phyloP scores from a whole-genome alignment of 1,140 invertebrate species.

The Ips nitidus region DNA sequence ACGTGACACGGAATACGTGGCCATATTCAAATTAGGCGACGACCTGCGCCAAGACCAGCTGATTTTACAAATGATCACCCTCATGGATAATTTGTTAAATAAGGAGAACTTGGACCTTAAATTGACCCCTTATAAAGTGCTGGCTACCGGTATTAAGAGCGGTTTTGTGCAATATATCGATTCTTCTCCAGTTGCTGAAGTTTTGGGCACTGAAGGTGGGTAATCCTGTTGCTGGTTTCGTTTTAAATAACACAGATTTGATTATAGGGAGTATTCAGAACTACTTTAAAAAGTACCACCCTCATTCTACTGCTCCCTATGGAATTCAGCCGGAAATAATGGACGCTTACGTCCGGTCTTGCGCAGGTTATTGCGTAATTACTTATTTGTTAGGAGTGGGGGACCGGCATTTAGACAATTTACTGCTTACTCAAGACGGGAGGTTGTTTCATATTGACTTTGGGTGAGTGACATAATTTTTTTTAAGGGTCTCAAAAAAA shows the following conservation, averaged over 20 bases:
- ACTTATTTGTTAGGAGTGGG: conserved; percentile 97
- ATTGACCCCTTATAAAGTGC: conserved; percentile 88
- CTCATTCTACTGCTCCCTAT: conserved; percentile 83
- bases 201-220: conserved; percentile 77
- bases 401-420: conserved; percentile 96
- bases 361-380: conserved; percentile 98
- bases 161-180: conserved; percentile 98
- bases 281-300: conserved; percentile 88
- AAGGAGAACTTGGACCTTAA: conserved; percentile 95
- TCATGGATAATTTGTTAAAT: conserved; percentile 95
- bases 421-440: conserved; percentile 86
- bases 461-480: conserved; percentile 56
- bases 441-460: conserved; percentile 99
- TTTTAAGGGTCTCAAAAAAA: too few relatives aligned
- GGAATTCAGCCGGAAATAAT: conserved; percentile 93
- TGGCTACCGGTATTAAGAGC: conserved; percentile 94
- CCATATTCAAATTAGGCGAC: conserved; percentile 98
- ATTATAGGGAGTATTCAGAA: conserved; percentile 72
- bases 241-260: neutral
- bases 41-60: conserved; percentile 98
- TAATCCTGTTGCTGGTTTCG: neutral
- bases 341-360: conserved; percentile 97
- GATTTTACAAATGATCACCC: conserved; percentile 94
- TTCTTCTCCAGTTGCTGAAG: conserved; percentile 89
- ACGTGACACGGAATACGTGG: conserved; percentile 84